Conservation (phyloP, 2,888 invertebrate genomes). For the Halictus quadricinctus region DNA sequence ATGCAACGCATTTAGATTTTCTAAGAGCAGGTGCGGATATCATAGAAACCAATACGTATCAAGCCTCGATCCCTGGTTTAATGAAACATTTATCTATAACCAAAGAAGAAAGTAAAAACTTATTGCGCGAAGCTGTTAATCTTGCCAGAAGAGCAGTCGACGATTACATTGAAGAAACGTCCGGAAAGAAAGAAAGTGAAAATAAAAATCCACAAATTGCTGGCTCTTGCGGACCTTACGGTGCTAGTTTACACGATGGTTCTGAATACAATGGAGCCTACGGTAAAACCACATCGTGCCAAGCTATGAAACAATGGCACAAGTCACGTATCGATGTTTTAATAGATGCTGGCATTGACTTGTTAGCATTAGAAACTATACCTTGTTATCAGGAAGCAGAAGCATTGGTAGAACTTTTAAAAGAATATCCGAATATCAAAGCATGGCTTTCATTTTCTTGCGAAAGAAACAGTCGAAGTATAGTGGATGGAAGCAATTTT, state of each 20-base stretch:
- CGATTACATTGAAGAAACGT: conserved; percentile 70
- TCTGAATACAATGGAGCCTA: conserved; percentile 97
- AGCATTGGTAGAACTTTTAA: conserved; percentile 90
- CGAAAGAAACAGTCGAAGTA: conserved; percentile 85
- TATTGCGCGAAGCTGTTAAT: conserved; percentile 86
- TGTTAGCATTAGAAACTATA: conserved; percentile 95
- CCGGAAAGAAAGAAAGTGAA: conserved; percentile 52
- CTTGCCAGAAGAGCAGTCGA: conserved; percentile 89
- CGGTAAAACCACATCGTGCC: conserved; percentile 86
- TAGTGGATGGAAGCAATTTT: conserved; percentile 92
- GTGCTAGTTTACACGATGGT: conserved; percentile 94
- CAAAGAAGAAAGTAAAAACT: conserved; percentile 86
- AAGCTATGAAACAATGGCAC: conserved; percentile 92
- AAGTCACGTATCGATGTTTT: conserved; percentile 91
- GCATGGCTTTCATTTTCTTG: conserved; percentile 96
- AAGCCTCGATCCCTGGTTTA: conserved; percentile 85
- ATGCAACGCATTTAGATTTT: conserved; percentile 92
- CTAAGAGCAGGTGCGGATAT: conserved; percentile 93
- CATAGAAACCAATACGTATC: conserved; percentile 83
- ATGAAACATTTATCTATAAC: conserved; percentile 88
- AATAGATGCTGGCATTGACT: conserved; percentile 91
- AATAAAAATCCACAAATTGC: conserved; percentile 87
- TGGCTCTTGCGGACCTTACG: conserved; percentile 96
- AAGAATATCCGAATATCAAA: conserved; percentile 90
- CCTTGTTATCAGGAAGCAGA: conserved; percentile 93